Percentiles rank a stretch among this genome's conserved stretches.
These are phyloP conservation scores for Drosophila dives DNA, from an alignment of 2,888 invertebrate species.

Conservation along the genomic window DNA sequence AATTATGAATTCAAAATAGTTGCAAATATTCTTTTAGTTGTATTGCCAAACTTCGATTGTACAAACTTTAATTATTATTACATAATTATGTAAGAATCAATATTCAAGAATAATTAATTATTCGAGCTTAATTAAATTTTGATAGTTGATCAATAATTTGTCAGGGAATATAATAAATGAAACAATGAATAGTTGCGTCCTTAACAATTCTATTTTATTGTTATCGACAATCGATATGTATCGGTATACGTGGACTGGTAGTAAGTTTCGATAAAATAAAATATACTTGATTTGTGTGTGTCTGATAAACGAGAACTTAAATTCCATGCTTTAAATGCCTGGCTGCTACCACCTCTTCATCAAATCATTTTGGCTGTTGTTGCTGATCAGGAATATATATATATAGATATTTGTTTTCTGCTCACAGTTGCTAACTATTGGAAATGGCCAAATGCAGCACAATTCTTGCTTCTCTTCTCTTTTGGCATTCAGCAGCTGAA, in stretches of 20 bases:
- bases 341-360: neutral
- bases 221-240: neutral
- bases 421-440: neutral
- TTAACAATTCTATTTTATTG: neutral
- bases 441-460: neutral
- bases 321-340: neutral
- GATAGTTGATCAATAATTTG: neutral
- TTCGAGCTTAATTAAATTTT: neutral
- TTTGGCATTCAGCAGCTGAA: conserved; percentile 12
- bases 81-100: neutral
- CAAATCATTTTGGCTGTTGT: neutral
- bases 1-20: neutral
- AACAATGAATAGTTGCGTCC: neutral
- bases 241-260: neutral
- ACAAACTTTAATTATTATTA: no score
- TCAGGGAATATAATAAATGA: no score
- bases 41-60: no score
- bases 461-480: neutral
- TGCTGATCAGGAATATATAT: neutral
- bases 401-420: no score
- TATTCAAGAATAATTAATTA: no score
- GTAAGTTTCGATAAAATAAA: neutral
- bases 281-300: neutral
- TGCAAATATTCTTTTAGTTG: neutral
- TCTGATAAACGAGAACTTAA: neutral